Percentiles rank a stretch among this genome's conserved stretches.
Conservation (phyloP, 2,888 invertebrate species). For the Eristalis pertinax region DNA sequence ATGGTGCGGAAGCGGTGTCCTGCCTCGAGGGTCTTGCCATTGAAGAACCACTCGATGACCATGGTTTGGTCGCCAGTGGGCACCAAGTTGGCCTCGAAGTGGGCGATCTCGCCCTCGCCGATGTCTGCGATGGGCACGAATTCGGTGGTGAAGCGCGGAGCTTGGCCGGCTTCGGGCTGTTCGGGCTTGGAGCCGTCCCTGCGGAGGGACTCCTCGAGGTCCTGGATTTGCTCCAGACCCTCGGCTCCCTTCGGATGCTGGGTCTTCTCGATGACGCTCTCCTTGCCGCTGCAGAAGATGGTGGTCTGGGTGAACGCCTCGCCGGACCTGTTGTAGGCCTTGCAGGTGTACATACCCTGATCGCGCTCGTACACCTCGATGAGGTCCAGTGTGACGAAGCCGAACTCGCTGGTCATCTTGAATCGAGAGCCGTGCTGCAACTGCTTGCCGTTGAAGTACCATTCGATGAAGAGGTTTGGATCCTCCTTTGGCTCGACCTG, state of each 20-base stretch:
- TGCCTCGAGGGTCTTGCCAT: constrained; percentile 93
- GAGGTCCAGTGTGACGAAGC: constrained; percentile 96
- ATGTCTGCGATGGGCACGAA: constrained; percentile 91
- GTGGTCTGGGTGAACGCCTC: constrained; percentile 96
- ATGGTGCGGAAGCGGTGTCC: constrained; percentile 95
- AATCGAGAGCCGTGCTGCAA: constrained; percentile 94
- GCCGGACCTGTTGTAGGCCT: constrained; percentile 92
- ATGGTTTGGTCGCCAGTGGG: constrained; percentile 97
- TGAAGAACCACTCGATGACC: constrained; percentile 98
- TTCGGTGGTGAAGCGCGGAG: constrained; percentile 94
- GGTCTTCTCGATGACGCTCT: constrained; percentile 91
- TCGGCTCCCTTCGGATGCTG: constrained; percentile 98
- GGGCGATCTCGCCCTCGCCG: constrained; percentile 97
- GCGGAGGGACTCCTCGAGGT: constrained; percentile 92
- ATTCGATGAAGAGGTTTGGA: constrained; percentile 94
- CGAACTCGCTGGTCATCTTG: constrained; percentile 96
- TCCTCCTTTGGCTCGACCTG: constrained; percentile 97
- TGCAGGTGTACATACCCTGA: constrained; percentile 96
- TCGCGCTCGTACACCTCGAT: constrained; percentile 96
- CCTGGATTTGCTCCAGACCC: constrained; percentile 94
- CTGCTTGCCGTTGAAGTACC: constrained; percentile 96
- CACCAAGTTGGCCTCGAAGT: constrained; percentile 97
- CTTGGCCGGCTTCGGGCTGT: constrained; percentile 90
- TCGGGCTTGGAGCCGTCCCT: constrained; percentile 86
- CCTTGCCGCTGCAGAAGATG: constrained; percentile 91